phyloP scores from a whole-genome alignment of 2,888 invertebrate species.

The Lasioglossum malachurum region DNA sequence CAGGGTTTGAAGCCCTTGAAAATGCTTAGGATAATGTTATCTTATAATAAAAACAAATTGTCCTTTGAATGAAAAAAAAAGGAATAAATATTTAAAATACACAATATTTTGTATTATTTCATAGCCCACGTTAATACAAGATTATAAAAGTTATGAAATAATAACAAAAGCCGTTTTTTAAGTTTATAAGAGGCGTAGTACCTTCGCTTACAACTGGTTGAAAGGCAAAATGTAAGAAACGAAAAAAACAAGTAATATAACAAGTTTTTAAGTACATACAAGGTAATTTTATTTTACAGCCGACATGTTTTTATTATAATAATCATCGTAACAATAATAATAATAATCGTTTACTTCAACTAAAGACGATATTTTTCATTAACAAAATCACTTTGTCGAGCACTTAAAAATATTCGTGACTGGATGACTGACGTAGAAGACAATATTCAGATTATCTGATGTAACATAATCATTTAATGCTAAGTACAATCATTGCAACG shows the following conservation, averaged over 20 bases:
- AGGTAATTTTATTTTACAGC: conserved; percentile 64
- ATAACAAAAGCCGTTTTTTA: conserved; percentile 59
- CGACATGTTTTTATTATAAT: conserved; percentile 51
- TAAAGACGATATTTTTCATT: conserved; percentile 36
- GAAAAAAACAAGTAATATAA: conserved; percentile 49
- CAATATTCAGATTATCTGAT: conserved; percentile 35
- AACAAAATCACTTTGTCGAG: conserved; percentile 34
- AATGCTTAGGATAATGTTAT: conserved; percentile 85
- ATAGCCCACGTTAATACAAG: conserved; percentile 58
- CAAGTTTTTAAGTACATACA: conserved; percentile 57
- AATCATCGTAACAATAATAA: not conserved
- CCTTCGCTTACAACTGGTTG: conserved; percentile 55
- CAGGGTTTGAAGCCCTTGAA: conserved; percentile 80
- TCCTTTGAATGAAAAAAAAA: conserved; percentile 83
- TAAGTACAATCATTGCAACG: conserved; percentile 31
- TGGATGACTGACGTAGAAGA: conserved; percentile 33
- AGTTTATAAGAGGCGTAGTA: conserved; percentile 57
- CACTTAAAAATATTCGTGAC: conserved; percentile 26
- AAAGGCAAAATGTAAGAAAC: conserved; percentile 36
- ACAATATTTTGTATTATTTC: conserved; percentile 70
- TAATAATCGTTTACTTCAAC: conserved; percentile 35
- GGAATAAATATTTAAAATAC: conserved; percentile 85
- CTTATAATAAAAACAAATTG: conserved; percentile 85
- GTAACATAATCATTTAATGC: conserved; percentile 35
- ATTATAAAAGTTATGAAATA: conserved; percentile 59